Base-by-base conservation (phyloP, 2,797 vertebrate species). In the Spinus olivaceus region DNA sequence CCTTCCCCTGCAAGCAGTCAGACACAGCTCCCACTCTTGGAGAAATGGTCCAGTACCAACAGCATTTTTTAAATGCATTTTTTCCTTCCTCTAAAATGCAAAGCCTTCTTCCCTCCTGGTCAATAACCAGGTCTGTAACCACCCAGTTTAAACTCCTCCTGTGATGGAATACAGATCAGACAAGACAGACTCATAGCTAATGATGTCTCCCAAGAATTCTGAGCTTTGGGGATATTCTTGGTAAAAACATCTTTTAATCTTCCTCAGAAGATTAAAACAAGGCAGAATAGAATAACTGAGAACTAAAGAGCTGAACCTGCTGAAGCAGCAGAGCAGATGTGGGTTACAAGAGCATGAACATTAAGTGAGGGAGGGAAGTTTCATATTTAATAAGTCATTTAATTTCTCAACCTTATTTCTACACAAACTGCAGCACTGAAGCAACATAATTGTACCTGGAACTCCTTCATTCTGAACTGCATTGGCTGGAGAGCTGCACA, bases 1-100 rank as follows among this genome's bases (percentile, higher is more conserved):
- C 88, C 85, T 83, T 86, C 42, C 74, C 50, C 54, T 90, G 39
- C 85, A 69, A 70, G 67, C 81, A 79, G 69, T 46, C 85, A 60
- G 73, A 72, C 82, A 87, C 0, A 0, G 50, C 54, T 83, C 37
- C 65, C 65, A 23, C 4, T 76, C 72, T 56, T 47, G 81, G 41
- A 96, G 11, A 32, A 69, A 83, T 3, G 8, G 33, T 53, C 32
- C 69, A 61, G 33, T 23, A 88, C 42, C 49, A 56, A 56, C 19
- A 76, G 30, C 3, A 0, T 10, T 9, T 28, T 35, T n/a, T 65
- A 28, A 7, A 10, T 28, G 5, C 15, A 4, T 14, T 64, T 41
- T 12, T 1, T 12, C 12, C 10, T 51, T 25, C 20, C n/a, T 86
- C 32, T 11, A 27, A 63, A 76, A 70, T 5, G 12, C 20, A 79